phyloP scores from a whole-genome alignment of 2,888 invertebrate species.

The Hetaerina titia region DNA sequence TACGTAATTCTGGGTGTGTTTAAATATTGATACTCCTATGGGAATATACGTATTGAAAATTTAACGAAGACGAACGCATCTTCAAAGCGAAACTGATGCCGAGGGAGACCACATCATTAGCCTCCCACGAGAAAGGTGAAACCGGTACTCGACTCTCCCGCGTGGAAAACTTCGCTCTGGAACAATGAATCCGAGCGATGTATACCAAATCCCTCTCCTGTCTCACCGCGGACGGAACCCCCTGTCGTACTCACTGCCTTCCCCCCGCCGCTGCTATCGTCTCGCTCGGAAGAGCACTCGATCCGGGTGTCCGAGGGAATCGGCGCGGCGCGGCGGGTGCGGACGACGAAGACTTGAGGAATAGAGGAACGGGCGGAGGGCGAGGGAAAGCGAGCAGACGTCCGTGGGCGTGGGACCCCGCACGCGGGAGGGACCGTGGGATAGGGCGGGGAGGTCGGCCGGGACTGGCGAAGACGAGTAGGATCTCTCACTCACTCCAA shows the following conservation, averaged over 20 bases:
- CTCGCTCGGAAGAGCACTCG: neutral
- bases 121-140: neutral
- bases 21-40: neutral
- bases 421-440: neutral
- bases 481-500: neutral
- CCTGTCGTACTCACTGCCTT: neutral
- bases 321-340: neutral
- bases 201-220: neutral
- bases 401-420: neutral
- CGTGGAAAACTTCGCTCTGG: slow-evolving; percentile 19
- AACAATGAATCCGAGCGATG: neutral
- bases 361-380: neutral
- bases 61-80: neutral
- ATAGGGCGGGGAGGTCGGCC: neutral
- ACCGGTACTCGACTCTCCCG: neutral
- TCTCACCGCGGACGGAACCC: no score
- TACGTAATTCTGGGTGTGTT: no score
- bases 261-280: neutral
- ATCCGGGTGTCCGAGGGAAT: neutral
- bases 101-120: neutral
- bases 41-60: neutral
- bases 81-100: neutral
- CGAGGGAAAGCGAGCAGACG: no score
- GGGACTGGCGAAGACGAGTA: neutral
- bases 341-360: neutral